These are phyloP conservation scores for Diuraphis noxia DNA, from an alignment of 1,140 invertebrate genomes.

Conservation along the genomic window DNA sequence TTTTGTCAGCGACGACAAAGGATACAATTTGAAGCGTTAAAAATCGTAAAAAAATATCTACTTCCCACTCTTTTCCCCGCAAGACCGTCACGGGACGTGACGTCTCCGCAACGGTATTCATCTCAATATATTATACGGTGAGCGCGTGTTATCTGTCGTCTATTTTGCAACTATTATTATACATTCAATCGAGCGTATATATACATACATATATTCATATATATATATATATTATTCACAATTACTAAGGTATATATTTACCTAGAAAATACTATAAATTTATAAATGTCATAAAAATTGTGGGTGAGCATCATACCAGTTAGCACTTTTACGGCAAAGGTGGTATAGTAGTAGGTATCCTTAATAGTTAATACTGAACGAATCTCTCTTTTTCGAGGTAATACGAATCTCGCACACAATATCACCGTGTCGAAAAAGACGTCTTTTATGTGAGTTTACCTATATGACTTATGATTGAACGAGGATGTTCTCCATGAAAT, in stretches of 20 bases:
- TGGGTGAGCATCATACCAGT: neutral
- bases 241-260: too few relatives aligned
- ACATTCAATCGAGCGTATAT: neutral
- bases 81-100: neutral
- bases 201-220: too few relatives aligned
- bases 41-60: neutral
- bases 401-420: neutral
- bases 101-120: neutral
- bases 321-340: neutral
- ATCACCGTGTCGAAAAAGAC: too few relatives aligned
- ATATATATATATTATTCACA: neutral
- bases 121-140: slow-evolving; percentile 4
- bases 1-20: slow-evolving; percentile 39
- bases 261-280: too few relatives aligned
- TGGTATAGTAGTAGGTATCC: too few relatives aligned
- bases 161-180: neutral
- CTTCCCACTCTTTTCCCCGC: neutral
- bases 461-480: too few relatives aligned
- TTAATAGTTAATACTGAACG: neutral
- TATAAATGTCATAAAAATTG: too few relatives aligned
- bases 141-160: neutral
- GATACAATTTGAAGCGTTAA: slow-evolving; percentile 36
- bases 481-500: too few relatives aligned
- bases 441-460: neutral
- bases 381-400: too few relatives aligned